Evolutionary conservation across 2,888 invertebrate genomes (phyloP).

Genomic region (Plagodis dolabraria): DNA sequence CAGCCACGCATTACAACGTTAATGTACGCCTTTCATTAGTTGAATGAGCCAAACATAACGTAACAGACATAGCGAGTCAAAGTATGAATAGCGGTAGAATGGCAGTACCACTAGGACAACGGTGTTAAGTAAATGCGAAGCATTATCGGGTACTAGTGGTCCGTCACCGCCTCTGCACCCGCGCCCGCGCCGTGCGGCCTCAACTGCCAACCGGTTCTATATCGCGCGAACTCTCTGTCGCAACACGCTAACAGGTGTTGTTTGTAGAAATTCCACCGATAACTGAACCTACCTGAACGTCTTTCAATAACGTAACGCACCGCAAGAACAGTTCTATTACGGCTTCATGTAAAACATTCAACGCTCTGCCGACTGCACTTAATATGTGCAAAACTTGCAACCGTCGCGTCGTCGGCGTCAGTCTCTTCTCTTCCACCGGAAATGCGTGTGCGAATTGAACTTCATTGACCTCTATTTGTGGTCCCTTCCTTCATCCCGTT

Average conservation of each 20-base stretch:
- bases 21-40: constrained; percentile 17
- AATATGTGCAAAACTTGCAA: not conserved
- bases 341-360: constrained; percentile 3
- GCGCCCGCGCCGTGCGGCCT: constrained; percentile 33
- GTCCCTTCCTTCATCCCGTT: constrained; percentile 30
- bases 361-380: not conserved
- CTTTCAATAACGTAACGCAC: constrained; percentile 37
- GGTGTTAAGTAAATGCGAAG: constrained; percentile 61
- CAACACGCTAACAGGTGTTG: constrained; percentile 73
- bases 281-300: constrained; percentile 57
- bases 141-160: constrained; percentile 46
- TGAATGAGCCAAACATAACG: constrained; percentile 21
- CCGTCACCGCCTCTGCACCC: constrained; percentile 37
- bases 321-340: constrained; percentile 3
- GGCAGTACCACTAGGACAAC: constrained; percentile 70
- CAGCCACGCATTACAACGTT: constrained; percentile 11
- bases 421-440: too few relatives aligned
- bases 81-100: constrained; percentile 54
- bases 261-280: constrained; percentile 69
- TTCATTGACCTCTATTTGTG: constrained; percentile 19
- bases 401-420: too few relatives aligned
- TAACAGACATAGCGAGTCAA: constrained; percentile 29
- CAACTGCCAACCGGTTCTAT: constrained; percentile 66
- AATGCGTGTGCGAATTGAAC: constrained; percentile 24
- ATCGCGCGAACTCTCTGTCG: constrained; percentile 67